These are phyloP conservation scores for Panthera tigris DNA, from an alignment of 2,113 vertebrate genomes.

Conservation along the genomic window DNA sequence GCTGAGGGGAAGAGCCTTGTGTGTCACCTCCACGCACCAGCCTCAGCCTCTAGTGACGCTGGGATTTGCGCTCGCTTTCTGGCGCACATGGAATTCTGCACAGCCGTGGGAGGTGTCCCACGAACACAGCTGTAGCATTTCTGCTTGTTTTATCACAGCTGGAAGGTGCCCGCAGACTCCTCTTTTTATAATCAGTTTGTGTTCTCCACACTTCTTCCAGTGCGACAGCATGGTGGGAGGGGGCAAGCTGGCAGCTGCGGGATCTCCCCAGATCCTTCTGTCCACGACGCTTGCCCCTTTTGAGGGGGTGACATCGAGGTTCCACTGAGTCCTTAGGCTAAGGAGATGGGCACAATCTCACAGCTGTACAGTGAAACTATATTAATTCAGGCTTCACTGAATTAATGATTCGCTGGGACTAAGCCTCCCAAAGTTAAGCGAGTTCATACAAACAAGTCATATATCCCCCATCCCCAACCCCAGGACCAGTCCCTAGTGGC, in stretches of 20 bases:
- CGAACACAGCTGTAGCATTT: not conserved
- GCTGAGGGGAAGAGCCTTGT: not conserved
- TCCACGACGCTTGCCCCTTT: not conserved
- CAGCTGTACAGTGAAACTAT: not conserved
- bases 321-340: not conserved
- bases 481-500: not conserved
- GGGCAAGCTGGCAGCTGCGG: not conserved
- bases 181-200: not conserved
- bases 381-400: not conserved
- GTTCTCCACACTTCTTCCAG: not conserved
- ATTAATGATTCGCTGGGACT: not conserved
- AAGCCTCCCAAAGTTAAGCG: not conserved
- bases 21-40: fast-evolving
- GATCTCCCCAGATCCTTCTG: not conserved
- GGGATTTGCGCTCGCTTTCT: not conserved
- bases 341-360: not conserved
- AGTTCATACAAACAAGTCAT: not conserved
- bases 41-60: not conserved
- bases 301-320: not conserved
- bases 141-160: not conserved
- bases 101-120: not conserved
- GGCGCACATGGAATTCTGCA: not conserved
- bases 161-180: not conserved
- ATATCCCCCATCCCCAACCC: not conserved
- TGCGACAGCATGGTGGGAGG: too few species aligned